Evolutionary conservation across 2,113 vertebrate genomes (phyloP).

Genomic region (Eurypyga helias): DNA sequence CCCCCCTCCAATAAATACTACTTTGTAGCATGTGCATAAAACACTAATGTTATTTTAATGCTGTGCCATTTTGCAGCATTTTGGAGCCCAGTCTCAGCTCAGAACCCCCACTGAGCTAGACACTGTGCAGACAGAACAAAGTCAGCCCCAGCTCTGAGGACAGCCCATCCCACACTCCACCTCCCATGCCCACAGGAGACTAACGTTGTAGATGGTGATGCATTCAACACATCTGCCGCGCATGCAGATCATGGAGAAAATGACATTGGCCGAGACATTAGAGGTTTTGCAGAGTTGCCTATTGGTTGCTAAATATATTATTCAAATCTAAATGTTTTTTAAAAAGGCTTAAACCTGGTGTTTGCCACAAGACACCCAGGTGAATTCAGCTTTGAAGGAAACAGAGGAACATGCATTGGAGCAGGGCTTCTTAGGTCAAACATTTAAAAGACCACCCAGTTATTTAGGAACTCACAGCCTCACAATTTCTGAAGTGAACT

Average conservation of each 20-base stretch:
- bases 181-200: neutral
- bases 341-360: neutral
- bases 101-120: neutral
- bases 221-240: neutral
- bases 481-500: neutral
- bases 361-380: neutral
- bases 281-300: neutral
- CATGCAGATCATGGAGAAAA: neutral
- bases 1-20: neutral
- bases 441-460: neutral
- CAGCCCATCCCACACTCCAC: neutral
- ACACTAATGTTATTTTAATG: neutral
- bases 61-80: neutral
- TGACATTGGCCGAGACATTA: neutral
- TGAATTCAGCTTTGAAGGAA: neutral
- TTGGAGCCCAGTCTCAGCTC: neutral
- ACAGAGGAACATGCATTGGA: neutral
- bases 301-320: neutral
- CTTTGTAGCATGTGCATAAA: neutral
- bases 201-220: neutral
- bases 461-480: neutral
- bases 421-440: neutral
- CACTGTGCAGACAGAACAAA: neutral
- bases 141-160: neutral
- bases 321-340: neutral